A percentile compares a stretch with the other conserved stretches of the same genome.
Conservation (phyloP, 1,140 invertebrate genomes). For the Zaprionus ghesquierei region DNA sequence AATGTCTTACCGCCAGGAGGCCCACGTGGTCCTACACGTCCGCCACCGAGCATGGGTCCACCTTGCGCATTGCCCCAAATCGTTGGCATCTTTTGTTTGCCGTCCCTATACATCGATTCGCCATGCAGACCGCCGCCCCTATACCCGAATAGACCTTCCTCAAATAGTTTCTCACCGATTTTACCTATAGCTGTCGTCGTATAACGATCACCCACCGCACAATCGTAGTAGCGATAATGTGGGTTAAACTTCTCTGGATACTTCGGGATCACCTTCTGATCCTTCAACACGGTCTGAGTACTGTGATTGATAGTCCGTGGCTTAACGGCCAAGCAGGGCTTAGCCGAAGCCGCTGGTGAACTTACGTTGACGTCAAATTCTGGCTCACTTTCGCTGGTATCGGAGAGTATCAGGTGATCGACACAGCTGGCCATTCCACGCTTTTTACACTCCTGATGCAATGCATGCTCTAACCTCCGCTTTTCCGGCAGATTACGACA, state of each 20-base stretch:
- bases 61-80: not conserved
- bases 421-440: conserved; percentile 37
- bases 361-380: conserved; percentile 74
- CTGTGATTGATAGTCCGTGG: conserved; percentile 25
- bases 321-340: not conserved
- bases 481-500: conserved; percentile 66
- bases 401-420: conserved; percentile 55
- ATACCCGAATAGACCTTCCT: conserved; percentile 51
- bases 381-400: conserved; percentile 74
- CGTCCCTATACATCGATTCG: not conserved
- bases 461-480: conserved; percentile 26
- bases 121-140: conserved; percentile 43
- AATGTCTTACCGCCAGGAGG: not conserved
- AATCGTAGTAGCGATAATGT: conserved; percentile 45
- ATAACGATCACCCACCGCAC: conserved; percentile 54
- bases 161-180: conserved; percentile 42
- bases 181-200: conserved; percentile 37
- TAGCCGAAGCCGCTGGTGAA: conserved; percentile 57
- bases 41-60: not conserved
- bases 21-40: not conserved
- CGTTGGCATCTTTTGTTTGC: not conserved
- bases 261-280: conserved; percentile 10
- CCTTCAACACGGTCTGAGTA: conserved; percentile 56
- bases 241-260: conserved; percentile 36
- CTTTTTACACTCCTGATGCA: conserved; percentile 54